phyloP scores from a whole-genome alignment of 2,797 vertebrate species.

The Betta splendens region DNA sequence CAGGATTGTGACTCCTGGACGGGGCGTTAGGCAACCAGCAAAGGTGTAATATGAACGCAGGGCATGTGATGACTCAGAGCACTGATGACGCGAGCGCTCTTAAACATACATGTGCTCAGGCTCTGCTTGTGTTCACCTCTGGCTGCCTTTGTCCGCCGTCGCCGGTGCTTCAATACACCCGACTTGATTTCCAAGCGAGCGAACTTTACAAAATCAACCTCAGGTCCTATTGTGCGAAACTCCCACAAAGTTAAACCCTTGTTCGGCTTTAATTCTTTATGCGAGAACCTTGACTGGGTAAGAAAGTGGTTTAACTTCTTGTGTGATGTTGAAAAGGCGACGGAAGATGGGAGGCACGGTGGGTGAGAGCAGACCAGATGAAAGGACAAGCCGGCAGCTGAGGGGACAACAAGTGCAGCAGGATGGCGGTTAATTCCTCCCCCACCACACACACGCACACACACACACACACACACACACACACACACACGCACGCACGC shows the following conservation, averaged over 20 bases:
- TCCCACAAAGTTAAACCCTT: conserved; percentile 28
- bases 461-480: conserved; percentile 19
- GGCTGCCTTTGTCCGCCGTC: conserved; percentile 9
- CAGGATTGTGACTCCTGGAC: conserved; percentile 68
- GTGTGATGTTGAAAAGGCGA: conserved; percentile 43
- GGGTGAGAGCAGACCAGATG: conserved; percentile 60
- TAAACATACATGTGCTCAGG: conserved; percentile 7
- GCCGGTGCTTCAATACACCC: conserved; percentile 28
- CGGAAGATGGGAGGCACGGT: conserved; percentile 57
- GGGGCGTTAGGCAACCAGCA: conserved; percentile 63
- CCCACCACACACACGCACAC: conserved; percentile 18
- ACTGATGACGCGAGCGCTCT: conserved; percentile 23
- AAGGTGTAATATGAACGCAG: conserved; percentile 68
- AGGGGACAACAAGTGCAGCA: conserved; percentile 73
- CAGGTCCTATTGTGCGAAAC: conserved; percentile 13
- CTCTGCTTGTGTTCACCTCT: not conserved
- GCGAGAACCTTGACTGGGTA: conserved; percentile 35
- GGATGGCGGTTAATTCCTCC: conserved; percentile 74
- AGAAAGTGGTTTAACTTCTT: conserved; percentile 45
- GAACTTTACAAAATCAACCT: conserved; percentile 47
- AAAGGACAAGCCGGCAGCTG: conserved; percentile 72
- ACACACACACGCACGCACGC: no score
- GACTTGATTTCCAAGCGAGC: conserved; percentile 40
- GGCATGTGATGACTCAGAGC: conserved; percentile 55
- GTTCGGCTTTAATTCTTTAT: conserved; percentile 31